Conservation (phyloP, 2,797 vertebrate genomes). For the Cottoperca gobio region DNA sequence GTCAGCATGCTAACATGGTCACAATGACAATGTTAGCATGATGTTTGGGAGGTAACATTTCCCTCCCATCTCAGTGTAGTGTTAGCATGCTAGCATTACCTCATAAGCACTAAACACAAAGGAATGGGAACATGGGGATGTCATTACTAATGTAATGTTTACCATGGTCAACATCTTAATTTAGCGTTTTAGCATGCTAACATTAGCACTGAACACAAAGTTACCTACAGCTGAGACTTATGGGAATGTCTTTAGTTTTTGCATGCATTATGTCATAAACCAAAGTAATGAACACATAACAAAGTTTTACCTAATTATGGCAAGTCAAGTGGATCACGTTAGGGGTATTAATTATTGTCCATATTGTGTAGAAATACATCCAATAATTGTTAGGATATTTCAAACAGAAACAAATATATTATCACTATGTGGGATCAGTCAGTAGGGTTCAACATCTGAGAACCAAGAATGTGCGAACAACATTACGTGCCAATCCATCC, state of each 20-base stretch:
- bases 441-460: neutral
- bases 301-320: neutral
- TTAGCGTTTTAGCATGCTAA: neutral
- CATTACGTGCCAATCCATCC: neutral
- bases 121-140: neutral
- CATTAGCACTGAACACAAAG: neutral
- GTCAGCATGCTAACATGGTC: neutral
- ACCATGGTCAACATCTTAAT: neutral
- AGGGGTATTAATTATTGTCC: too few relatives aligned
- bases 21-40: neutral
- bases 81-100: neutral
- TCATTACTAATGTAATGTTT: neutral
- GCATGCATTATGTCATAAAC: too few relatives aligned
- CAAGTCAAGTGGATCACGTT: neutral
- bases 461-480: slow-evolving; percentile 1
- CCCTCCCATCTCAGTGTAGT: neutral
- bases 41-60: neutral
- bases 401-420: neutral
- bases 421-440: too few relatives aligned
- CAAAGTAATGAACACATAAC: too few relatives aligned
- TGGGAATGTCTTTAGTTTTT: too few relatives aligned
- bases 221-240: neutral
- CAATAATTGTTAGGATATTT: neutral
- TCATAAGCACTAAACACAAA: neutral
- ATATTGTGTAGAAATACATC: neutral